Percentiles rank a stretch among this genome's conserved stretches.
Evolutionary conservation across 2,888 invertebrate genomes (phyloP).

Genomic region (Chrysomela aeneicollis): DNA sequence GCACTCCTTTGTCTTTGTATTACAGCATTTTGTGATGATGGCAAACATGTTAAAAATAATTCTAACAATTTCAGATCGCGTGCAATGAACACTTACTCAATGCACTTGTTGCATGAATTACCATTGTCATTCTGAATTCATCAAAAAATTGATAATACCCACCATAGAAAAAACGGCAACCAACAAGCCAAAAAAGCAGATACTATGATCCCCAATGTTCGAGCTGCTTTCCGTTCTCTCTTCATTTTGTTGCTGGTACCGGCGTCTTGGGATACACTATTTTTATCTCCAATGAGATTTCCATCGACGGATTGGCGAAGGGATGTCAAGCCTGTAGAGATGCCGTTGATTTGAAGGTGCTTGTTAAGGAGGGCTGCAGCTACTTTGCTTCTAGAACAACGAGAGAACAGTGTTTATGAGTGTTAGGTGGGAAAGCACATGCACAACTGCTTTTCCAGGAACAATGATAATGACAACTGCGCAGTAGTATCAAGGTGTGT

Average conservation of each 20-base stretch:
- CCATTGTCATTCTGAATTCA: too few relatives aligned
- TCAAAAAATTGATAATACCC: slow-evolving; percentile 54
- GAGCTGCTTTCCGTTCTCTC: slow-evolving; percentile 87
- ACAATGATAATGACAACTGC: too few relatives aligned
- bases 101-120: too few relatives aligned
- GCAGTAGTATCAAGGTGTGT: too few relatives aligned
- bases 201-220: slow-evolving; percentile 96
- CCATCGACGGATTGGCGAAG: slow-evolving; percentile 62
- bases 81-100: too few relatives aligned
- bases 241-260: slow-evolving; percentile 85
- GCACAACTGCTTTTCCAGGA: too few relatives aligned
- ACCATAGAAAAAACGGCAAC: slow-evolving; percentile 96
- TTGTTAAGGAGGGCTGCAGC: slow-evolving; percentile 87
- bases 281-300: slow-evolving; percentile 52
- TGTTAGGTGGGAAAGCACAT: too few relatives aligned
- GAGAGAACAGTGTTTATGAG: too few relatives aligned
- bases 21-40: too few relatives aligned
- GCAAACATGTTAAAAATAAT: too few relatives aligned
- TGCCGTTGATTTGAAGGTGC: slow-evolving; percentile 89
- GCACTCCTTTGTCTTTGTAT: too few relatives aligned
- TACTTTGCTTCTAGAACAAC: slow-evolving; percentile 80
- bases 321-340: slow-evolving; percentile 70
- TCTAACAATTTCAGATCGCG: too few relatives aligned
- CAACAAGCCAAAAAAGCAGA: slow-evolving; percentile 94
- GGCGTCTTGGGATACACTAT: slow-evolving; percentile 56